These are phyloP conservation scores for Streptopelia turtur DNA, from an alignment of 2,797 vertebrate species.

Conservation along the genomic window DNA sequence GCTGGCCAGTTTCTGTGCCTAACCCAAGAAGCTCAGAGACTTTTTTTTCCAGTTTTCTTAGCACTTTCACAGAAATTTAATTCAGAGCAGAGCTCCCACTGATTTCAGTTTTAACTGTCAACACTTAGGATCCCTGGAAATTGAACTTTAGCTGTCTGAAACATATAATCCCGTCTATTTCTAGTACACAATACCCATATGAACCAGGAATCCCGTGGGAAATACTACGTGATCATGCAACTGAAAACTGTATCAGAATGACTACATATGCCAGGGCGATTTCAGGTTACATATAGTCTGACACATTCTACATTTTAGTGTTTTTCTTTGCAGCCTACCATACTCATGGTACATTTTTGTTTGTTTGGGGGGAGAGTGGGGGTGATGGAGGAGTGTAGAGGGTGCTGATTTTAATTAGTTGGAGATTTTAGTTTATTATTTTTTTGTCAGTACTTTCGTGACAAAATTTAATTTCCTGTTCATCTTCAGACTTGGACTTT, in stretches of 20 bases:
- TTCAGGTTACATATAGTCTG: not conserved
- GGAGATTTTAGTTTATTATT: not conserved
- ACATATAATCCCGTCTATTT: not conserved
- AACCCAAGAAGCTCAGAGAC: not conserved
- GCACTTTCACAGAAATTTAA: not conserved
- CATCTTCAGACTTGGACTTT: not conserved
- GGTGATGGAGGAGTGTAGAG: not conserved
- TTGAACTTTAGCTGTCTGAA: not conserved
- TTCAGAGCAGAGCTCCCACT: not conserved
- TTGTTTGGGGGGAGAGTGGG: accelerated
- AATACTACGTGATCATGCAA: not conserved
- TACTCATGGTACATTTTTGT: not conserved
- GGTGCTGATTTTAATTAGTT: not conserved
- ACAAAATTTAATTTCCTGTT: not conserved
- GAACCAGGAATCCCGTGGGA: not conserved
- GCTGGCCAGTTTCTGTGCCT: not conserved
- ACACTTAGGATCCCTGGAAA: not conserved
- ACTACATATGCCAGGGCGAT: not conserved
- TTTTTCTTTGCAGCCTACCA: not conserved
- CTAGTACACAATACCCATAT: not conserved
- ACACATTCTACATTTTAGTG: not conserved
- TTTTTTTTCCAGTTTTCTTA: not conserved
- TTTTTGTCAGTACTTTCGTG: not conserved
- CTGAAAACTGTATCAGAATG: not conserved
- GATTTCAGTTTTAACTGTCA: not conserved